phyloP scores from a whole-genome alignment of 2,113 vertebrate species.

The Tachysurus fulvidraco region DNA sequence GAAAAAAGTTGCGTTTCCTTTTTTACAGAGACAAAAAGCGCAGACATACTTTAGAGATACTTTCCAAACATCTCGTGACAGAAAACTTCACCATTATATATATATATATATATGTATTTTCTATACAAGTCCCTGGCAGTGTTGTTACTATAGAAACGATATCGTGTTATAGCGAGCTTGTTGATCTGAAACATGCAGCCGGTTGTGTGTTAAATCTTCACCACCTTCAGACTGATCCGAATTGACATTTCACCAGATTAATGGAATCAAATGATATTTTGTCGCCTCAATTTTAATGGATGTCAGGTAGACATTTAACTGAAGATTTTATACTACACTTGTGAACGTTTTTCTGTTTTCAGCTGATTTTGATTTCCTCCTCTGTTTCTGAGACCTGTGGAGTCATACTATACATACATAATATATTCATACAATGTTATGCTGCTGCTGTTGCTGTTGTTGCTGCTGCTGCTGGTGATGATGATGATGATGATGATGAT shows the following conservation, averaged over 20 bases:
- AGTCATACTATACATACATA: no score
- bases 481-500: no score
- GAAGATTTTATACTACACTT: not conserved
- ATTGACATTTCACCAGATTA: not conserved
- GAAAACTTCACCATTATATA: no score
- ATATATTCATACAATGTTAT: not conserved
- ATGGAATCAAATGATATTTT: not conserved
- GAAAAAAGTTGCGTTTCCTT: no score
- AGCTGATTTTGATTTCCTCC: no score
- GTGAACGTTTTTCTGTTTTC: no score
- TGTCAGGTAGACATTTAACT: not conserved
- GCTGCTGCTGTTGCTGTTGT: not conserved
- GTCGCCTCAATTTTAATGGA: not conserved
- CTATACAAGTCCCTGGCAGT: not conserved
- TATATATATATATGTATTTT: not conserved
- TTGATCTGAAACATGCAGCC: not conserved
- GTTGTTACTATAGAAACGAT: not conserved
- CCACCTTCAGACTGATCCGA: not conserved
- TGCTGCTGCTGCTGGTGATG: no score
- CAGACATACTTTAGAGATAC: no score
- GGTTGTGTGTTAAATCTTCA: not conserved
- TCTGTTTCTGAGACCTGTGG: not conserved
- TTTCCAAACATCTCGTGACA: no score
- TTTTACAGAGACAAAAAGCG: no score
- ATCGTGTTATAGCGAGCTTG: not conserved